phyloP scores from a whole-genome alignment of 2,113 vertebrate species.

The Salvelinus sp. region DNA sequence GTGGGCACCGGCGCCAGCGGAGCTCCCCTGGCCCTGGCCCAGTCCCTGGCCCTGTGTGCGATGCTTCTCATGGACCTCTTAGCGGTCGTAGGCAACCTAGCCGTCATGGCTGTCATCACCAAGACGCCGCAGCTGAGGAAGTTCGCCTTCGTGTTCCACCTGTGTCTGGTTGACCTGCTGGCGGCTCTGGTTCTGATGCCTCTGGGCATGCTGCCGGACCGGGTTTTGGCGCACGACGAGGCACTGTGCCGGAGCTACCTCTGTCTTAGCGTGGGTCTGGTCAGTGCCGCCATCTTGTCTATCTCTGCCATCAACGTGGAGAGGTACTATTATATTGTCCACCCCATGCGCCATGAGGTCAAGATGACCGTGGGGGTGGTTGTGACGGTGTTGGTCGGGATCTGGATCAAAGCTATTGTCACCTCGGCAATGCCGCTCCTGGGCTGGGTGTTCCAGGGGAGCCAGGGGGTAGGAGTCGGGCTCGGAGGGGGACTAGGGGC shows the following conservation, averaged over 20 bases:
- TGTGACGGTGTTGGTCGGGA: conserved; percentile 83
- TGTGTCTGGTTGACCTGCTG: conserved; percentile 95
- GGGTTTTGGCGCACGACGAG: conserved; percentile 77
- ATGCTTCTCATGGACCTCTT: conserved; percentile 91
- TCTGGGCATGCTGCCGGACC: conserved; percentile 89
- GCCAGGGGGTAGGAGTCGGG: conserved; percentile 24
- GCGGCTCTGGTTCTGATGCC: conserved; percentile 95
- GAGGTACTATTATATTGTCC: conserved; percentile 95
- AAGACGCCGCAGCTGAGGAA: conserved; percentile 90
- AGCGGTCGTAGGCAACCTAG: conserved; percentile 89
- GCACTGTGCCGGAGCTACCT: conserved; percentile 89
- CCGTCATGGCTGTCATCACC: conserved; percentile 92
- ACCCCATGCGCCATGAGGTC: conserved; percentile 97
- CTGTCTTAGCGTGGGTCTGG: conserved; percentile 91
- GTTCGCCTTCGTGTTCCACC: conserved; percentile 96
- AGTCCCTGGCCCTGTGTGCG: conserved; percentile 84
- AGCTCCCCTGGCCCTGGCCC: conserved; percentile 65
- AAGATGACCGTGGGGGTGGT: conserved; percentile 92
- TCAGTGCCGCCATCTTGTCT: conserved; percentile 93
- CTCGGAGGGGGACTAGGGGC: too few relatives aligned
- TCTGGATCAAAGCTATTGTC: conserved; percentile 93
- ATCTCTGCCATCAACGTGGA: conserved; percentile 97
- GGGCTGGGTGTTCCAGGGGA: conserved; percentile 81
- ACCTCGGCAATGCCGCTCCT: conserved; percentile 88
- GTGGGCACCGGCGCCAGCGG: conserved; percentile 20